Percentiles rank a stretch among this genome's conserved stretches.
Evolutionary conservation across 2,113 vertebrate genomes (phyloP).

Genomic region (Neotoma lepida): DNA sequence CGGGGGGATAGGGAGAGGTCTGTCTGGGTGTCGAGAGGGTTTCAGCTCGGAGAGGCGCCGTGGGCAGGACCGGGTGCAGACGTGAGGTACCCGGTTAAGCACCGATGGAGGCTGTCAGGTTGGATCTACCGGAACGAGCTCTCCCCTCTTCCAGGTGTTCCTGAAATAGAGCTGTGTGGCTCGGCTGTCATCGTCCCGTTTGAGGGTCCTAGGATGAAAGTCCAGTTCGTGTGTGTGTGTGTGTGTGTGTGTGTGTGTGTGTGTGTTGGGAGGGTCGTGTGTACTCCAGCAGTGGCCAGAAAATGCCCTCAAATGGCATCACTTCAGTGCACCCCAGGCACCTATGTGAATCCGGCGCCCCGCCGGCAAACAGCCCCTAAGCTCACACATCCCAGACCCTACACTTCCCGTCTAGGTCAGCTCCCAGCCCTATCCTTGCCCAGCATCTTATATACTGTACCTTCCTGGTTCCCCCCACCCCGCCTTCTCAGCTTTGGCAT

Average conservation of each 20-base stretch:
- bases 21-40: slow-evolving; percentile 49
- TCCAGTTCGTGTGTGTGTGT: neutral
- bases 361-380: neutral
- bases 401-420: neutral
- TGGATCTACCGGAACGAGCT: neutral
- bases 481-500: neutral
- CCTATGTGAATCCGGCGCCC: neutral
- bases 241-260: neutral
- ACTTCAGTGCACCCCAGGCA: neutral
- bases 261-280: neutral
- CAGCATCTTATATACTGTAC: neutral
- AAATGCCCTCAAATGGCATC: neutral
- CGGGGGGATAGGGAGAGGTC: slow-evolving; percentile 42
- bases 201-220: slow-evolving; percentile 11
- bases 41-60: neutral
- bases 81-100: neutral
- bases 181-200: neutral
- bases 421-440: neutral
- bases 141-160: slow-evolving; percentile 7
- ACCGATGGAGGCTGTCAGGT: neutral
- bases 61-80: neutral
- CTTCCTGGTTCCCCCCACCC: neutral
- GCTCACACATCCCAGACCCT: neutral
- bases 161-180: neutral
- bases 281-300: neutral